A percentile compares a stretch with the other conserved stretches of the same genome.
phyloP scores from a whole-genome alignment of 2,888 invertebrate genomes.

The Taphrorychus bicolor region DNA sequence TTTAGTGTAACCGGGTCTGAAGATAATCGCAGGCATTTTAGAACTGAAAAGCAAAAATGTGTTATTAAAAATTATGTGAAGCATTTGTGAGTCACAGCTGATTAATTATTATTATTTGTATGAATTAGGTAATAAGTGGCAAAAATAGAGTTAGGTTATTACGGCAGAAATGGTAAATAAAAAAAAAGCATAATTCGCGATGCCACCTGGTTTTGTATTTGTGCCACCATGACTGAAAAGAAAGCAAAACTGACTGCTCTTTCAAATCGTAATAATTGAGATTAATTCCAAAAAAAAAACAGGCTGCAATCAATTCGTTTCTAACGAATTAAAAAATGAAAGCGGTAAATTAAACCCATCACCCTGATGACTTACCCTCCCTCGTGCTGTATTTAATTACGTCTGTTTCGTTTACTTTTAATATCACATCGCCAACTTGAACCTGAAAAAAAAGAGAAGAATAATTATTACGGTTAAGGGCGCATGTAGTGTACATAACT shows the following conservation, averaged over 20 bases:
- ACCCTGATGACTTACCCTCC: constrained; percentile 80
- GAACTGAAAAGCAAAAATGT: constrained; percentile 69
- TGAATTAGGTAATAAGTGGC: no score
- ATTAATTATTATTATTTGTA: no score
- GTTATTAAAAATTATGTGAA: constrained; percentile 38
- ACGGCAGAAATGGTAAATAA: no score
- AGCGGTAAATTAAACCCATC: background rate
- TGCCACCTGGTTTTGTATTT: no score
- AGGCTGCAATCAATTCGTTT: background rate
- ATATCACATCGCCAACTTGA: constrained; percentile 92
- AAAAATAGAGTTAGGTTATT: background rate
- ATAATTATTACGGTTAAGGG: background rate
- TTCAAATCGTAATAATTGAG: no score
- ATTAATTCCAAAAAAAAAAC: background rate
- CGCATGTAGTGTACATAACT: no score
- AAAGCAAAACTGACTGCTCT: no score
- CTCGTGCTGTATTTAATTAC: constrained; percentile 91
- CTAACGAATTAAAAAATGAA: background rate
- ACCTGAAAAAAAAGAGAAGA: constrained; percentile 67
- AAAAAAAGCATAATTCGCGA: no score
- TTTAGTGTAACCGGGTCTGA: constrained; percentile 89
- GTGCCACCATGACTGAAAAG: no score
- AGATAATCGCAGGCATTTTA: constrained; percentile 92
- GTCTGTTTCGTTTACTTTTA: constrained; percentile 93
- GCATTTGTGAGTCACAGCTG: background rate